Base-by-base conservation (phyloP, 2,797 vertebrate species). In the Gambusia yucatana region DNA sequence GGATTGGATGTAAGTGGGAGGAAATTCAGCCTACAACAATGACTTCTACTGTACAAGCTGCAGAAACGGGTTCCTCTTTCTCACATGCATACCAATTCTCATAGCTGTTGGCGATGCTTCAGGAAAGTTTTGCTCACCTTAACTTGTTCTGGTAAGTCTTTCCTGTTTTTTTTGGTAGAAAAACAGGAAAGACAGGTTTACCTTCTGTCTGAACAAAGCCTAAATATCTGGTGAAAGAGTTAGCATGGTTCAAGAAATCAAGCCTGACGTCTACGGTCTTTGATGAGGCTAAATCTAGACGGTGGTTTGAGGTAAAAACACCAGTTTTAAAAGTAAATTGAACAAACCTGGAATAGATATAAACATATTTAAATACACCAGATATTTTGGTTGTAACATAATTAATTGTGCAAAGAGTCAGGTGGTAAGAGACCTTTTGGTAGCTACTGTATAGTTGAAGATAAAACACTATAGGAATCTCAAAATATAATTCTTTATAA, bases 1-100 rank as follows among this genome's bases (percentile, higher is more conserved):
- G 74, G 74, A 72, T 57, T 75, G 48, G 70, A 76, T 75, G 22
- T 82, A 80, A 82, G 48, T 4, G 36, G 75, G 46, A 76, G 75
- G 77, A 82, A 9, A 43, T 61, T 52, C 73, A 39, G n/a, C 30
- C 25, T 76, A 48, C 36, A 39, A 91, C 90, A 92, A 87, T 80
- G 78, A 55, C 77, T 77, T 28, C 82, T 71, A 85, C 88, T 91
- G 79, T 85, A 48, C 1, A 6, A 7, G 48, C 71, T 46, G 61
- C 9, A 71, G 47, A 72, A 79, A 76, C 17, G 7, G 17, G 41
- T 61, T 47, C 0, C 73, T 30, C 11, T 36, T 82, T 17, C 14
- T 59, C 28, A 76, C 8, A 50, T 25, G 30, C 44, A 71, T 22
- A 57, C 25, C 47, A 28, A 39, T 69, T 71, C 36, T 75, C 2